phyloP scores from a whole-genome alignment of 2,797 vertebrate species.

The Macropodus opercularis region DNA sequence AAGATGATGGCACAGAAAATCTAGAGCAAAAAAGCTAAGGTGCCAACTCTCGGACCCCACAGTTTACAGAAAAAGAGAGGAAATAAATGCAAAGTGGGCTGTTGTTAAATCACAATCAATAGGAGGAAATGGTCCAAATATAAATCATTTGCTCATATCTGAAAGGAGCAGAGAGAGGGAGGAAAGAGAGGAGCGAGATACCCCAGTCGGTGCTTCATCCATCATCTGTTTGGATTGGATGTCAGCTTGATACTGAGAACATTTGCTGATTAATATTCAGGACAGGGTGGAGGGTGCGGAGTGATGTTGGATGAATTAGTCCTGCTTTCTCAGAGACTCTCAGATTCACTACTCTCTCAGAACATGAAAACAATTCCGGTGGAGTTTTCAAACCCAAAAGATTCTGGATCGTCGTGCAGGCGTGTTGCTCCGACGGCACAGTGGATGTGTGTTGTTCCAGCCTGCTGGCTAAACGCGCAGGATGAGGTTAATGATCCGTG shows the following conservation, averaged over 20 bases:
- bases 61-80: constrained; percentile 15
- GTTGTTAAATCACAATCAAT: constrained; percentile 57
- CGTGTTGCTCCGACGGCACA: neutral
- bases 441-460: constrained; percentile 16
- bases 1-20: constrained; percentile 18
- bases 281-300: constrained; percentile 56
- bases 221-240: constrained; percentile 76
- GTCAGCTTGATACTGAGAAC: constrained; percentile 77
- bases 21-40: constrained; percentile 12
- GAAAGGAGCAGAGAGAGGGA: constrained; percentile 43
- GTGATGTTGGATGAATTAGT: constrained; percentile 68
- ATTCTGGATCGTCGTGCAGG: constrained; percentile 25
- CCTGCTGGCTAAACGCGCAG: constrained; percentile 36
- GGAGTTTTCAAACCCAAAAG: constrained; percentile 26
- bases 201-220: constrained; percentile 73
- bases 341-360: constrained; percentile 40
- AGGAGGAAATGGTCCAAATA: constrained; percentile 59
- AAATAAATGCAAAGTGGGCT: constrained; percentile 18
- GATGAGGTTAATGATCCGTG: constrained; percentile 55
- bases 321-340: constrained; percentile 56
- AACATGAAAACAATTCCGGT: constrained; percentile 23
- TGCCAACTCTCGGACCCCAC: constrained; percentile 10
- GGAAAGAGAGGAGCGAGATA: constrained; percentile 52
- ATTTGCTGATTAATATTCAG: constrained; percentile 79
- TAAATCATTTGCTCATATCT: constrained; percentile 70